Conservation (phyloP, 1,140 invertebrate species). For the Pseudomyrmex cubaensis region DNA sequence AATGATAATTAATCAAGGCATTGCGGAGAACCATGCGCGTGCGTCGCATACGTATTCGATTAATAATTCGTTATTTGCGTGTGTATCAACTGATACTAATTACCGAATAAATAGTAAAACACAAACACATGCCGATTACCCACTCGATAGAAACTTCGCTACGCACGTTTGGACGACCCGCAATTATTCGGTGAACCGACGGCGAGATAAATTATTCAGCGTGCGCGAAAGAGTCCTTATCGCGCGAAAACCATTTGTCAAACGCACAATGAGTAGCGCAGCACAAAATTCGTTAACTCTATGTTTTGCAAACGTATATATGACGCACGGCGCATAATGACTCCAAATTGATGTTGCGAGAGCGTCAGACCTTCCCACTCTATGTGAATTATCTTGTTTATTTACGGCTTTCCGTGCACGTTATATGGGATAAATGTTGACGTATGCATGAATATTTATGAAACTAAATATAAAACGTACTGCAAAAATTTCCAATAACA, state of each 20-base stretch:
- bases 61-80: conserved; percentile 67
- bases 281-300: conserved; percentile 43
- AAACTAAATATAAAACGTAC: background rate
- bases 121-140: conserved; percentile 69
- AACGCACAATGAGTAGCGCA: conserved; percentile 35
- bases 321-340: conserved; percentile 18
- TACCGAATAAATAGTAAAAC: conserved; percentile 67
- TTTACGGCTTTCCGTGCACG: conserved; percentile 24
- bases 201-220: conserved; percentile 69
- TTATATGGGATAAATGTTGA: conserved; percentile 36
- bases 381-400: conserved; percentile 47
- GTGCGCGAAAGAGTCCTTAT: conserved; percentile 51
- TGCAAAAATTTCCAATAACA: conserved; percentile 33
- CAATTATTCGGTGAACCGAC: conserved; percentile 69
- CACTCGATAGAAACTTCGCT: conserved; percentile 58
- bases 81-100: conserved; percentile 63
- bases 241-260: conserved; percentile 50
- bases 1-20: conserved; percentile 65
- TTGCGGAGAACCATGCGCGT: conserved; percentile 20
- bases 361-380: conserved; percentile 24
- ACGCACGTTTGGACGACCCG: conserved; percentile 46
- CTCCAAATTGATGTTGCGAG: conserved; percentile 32
- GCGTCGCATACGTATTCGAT: conserved; percentile 40
- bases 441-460: conserved; percentile 33
- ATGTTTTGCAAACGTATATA: conserved; percentile 30